phyloP scores from a whole-genome alignment of 2,113 vertebrate species.

The Caloenas nicobarica region DNA sequence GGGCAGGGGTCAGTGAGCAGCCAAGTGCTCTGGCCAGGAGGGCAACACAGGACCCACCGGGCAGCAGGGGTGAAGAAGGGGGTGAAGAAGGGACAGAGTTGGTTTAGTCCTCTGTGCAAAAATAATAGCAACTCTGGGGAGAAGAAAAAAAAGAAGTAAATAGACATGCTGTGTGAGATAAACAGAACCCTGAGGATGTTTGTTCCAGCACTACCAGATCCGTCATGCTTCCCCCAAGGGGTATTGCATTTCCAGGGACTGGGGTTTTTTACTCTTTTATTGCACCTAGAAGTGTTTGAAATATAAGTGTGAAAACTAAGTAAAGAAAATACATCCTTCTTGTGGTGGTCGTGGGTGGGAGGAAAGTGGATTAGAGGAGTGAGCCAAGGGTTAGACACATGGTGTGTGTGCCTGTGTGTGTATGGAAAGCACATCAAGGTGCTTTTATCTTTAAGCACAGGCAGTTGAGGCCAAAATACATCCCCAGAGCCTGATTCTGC shows the following conservation, averaged over 20 bases:
- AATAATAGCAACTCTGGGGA: neutral
- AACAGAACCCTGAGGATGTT: neutral
- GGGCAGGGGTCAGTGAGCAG: neutral
- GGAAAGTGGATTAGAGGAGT: neutral
- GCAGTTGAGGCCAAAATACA: neutral
- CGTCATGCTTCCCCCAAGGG: neutral
- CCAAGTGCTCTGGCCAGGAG: neutral
- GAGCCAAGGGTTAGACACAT: neutral
- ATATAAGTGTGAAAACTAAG: neutral
- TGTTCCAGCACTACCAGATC: neutral
- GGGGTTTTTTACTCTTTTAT: neutral
- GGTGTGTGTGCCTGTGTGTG: rapidly evolving
- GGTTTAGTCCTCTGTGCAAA: neutral
- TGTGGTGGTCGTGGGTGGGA: neutral
- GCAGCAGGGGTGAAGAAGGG: neutral
- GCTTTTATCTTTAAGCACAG: neutral
- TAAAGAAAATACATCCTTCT: neutral
- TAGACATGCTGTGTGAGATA: neutral
- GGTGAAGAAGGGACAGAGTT: neutral
- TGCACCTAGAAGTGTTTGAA: neutral
- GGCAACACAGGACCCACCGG: neutral
- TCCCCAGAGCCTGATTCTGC: neutral
- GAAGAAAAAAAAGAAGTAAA: neutral
- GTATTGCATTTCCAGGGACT: neutral
- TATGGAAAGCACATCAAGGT: neutral